Evolutionary conservation across 2,888 invertebrate species (phyloP).

Genomic region (Pinctada fucata): DNA sequence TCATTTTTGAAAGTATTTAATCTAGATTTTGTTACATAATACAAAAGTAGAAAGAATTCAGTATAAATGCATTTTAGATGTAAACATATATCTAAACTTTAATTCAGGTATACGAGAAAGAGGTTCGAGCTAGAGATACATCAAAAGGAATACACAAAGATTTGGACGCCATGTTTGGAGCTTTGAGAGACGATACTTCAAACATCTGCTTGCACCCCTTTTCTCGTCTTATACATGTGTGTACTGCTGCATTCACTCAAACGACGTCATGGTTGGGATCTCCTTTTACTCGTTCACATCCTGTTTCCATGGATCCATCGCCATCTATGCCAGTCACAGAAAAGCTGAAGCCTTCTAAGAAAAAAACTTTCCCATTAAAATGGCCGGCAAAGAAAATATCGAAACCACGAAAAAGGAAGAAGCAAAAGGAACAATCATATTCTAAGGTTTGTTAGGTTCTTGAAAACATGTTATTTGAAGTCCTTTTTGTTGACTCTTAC

Average conservation of each 20-base stretch:
- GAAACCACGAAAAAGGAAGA: conserved; percentile 10
- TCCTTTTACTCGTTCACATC: too few species aligned
- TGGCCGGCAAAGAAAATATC: conserved; percentile 1
- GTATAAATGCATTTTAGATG: background rate
- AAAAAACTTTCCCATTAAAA: conserved; percentile 10
- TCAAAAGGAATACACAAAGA: conserved; percentile 52
- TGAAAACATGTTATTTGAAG: background rate
- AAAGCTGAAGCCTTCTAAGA: conserved; percentile 13
- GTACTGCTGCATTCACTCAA: too few species aligned
- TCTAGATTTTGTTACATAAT: too few species aligned
- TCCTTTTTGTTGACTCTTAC: too few species aligned
- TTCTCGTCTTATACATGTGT: too few species aligned
- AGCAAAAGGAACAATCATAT: conserved; percentile 11
- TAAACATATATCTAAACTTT: background rate
- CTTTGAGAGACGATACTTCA: conserved; percentile 43
- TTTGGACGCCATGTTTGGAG: conserved; percentile 56
- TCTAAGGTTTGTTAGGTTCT: background rate
- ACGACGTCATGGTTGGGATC: too few species aligned
- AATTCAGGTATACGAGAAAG: conserved; percentile 57
- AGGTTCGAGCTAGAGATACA: conserved; percentile 53
- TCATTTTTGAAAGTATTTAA: background rate
- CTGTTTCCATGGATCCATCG: conserved; percentile 5
- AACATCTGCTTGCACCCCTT: too few species aligned
- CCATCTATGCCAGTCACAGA: conserved; percentile 8
- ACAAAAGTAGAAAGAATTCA: too few species aligned